Conservation (phyloP, 2,113 vertebrate species). For the western clawed frog (Xenopus tropicalis) region DNA sequence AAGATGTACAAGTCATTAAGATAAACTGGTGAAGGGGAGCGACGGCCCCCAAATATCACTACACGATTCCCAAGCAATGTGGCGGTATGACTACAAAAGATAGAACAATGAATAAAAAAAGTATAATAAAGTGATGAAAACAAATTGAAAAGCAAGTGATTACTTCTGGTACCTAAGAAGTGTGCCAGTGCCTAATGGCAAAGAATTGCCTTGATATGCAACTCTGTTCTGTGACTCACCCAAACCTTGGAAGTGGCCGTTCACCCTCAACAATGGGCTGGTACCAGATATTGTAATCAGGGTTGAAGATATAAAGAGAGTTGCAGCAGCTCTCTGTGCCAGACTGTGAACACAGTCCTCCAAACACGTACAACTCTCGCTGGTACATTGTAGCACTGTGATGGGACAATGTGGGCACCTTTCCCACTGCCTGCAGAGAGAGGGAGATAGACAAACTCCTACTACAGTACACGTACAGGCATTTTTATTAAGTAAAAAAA, state of each 20-base stretch:
- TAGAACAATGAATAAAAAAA: neutral
- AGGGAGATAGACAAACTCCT: too few species aligned
- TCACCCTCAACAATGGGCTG: constrained; percentile 85
- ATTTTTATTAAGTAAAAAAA: too few species aligned
- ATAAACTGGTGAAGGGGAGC: constrained; percentile 67
- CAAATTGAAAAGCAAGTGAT: neutral
- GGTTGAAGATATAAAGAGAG: constrained; percentile 80
- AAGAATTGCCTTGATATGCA: too few species aligned
- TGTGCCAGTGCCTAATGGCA: neutral
- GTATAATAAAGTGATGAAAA: rapidly evolving
- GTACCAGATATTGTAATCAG: constrained; percentile 86
- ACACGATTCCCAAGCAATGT: constrained; percentile 76
- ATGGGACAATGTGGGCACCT: constrained; percentile 69
- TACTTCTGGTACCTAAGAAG: neutral
- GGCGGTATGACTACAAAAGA: constrained; percentile 65
- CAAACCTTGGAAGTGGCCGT: constrained; percentile 76
- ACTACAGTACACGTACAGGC: too few species aligned
- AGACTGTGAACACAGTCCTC: constrained; percentile 66
- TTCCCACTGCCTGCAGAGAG: constrained; percentile 71
- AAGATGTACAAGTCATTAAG: constrained; percentile 79
- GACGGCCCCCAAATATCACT: constrained; percentile 79
- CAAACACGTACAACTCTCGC: constrained; percentile 83
- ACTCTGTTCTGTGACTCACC: constrained; percentile 60
- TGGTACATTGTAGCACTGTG: constrained; percentile 78
- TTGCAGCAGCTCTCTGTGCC: constrained; percentile 68